phyloP scores from a whole-genome alignment of 1,140 invertebrate species.

The Bombyx mori region DNA sequence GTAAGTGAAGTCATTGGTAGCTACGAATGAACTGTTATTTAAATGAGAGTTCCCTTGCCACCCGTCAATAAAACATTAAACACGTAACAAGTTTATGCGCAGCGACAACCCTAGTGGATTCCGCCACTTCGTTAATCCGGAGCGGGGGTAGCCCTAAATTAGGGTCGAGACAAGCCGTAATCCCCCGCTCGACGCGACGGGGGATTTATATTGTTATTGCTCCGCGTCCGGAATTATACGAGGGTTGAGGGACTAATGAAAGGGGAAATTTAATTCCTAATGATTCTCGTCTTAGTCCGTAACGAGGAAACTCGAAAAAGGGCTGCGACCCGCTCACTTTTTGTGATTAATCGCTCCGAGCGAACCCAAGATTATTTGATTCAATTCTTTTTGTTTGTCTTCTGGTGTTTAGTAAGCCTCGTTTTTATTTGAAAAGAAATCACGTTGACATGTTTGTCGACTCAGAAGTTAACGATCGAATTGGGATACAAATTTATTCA shows the following conservation, averaged over 20 bases:
- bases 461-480: slow-evolving; percentile 51
- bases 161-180: slow-evolving; percentile 70
- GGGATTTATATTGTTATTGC: slow-evolving; percentile 72
- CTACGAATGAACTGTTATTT: slow-evolving; percentile 43
- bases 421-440: slow-evolving; percentile 33
- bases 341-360: slow-evolving; percentile 57
- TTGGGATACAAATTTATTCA: slow-evolving; percentile 67
- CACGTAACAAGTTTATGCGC: slow-evolving; percentile 69
- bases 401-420: slow-evolving; percentile 19
- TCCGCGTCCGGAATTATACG: slow-evolving; percentile 69
- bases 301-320: slow-evolving; percentile 69
- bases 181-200: slow-evolving; percentile 66
- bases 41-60: slow-evolving; percentile 55
- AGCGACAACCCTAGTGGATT: slow-evolving; percentile 69
- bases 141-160: slow-evolving; percentile 69
- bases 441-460: slow-evolving; percentile 35
- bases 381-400: slow-evolving; percentile 27
- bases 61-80: slow-evolving; percentile 70
- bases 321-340: slow-evolving; percentile 56
- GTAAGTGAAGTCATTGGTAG: slow-evolving; percentile 14
- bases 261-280: slow-evolving; percentile 72
- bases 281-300: slow-evolving; percentile 70
- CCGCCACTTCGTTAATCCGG: slow-evolving; percentile 69
- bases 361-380: slow-evolving; percentile 47
- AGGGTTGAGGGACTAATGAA: slow-evolving; percentile 71